These are phyloP conservation scores for Azemiops feae DNA, from an alignment of 2,113 vertebrate species.

Conservation along the genomic window DNA sequence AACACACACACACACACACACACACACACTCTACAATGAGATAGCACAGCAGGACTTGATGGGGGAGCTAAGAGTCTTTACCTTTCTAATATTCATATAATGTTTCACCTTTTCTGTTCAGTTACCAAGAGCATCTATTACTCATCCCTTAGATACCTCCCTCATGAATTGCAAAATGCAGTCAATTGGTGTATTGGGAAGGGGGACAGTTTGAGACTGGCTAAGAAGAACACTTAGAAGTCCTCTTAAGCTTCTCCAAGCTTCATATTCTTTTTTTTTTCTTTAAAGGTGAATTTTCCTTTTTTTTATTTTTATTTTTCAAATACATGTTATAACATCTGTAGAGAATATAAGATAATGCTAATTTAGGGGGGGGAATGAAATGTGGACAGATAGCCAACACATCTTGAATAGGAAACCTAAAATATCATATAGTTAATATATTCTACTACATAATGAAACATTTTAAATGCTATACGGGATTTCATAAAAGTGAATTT, in stretches of 20 bases:
- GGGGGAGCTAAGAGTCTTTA: not conserved
- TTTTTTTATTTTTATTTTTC: not conserved
- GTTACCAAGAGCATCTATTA: not conserved
- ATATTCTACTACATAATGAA: not conserved
- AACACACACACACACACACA: rapidly evolving
- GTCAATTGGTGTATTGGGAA: not conserved
- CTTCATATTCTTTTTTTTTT: not conserved
- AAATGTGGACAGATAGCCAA: not conserved
- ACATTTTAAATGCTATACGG: not conserved
- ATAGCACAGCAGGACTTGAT: not conserved
- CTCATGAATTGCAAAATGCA: not conserved
- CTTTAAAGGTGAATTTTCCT: not conserved
- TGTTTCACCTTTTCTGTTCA: not conserved
- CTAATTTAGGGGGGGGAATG: not conserved
- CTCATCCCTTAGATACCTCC: not conserved
- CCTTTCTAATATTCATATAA: not conserved
- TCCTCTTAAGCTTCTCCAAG: not conserved
- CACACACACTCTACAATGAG: not conserved
- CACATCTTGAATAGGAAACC: not conserved
- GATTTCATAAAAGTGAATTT: not conserved
- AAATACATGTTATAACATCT: not conserved
- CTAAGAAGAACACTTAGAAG: not conserved
- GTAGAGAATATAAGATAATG: not conserved
- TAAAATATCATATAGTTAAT: not conserved
- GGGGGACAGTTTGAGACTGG: not conserved